These are phyloP conservation scores for Drosophila yooni DNA, from an alignment of 2,888 invertebrate species.

Conservation along the genomic window DNA sequence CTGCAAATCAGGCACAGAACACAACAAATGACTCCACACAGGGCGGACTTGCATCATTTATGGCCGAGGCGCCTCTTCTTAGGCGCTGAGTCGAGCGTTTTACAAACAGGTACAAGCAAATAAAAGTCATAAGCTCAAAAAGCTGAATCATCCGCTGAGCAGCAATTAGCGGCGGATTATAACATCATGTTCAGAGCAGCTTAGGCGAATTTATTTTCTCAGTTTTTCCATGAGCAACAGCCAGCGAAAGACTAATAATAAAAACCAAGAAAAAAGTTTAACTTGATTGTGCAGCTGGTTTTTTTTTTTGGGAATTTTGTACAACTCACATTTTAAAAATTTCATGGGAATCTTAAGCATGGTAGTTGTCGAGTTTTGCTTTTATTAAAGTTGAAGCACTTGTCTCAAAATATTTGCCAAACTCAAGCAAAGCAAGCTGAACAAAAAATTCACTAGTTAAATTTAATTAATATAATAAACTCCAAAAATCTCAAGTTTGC, in stretches of 20 bases:
- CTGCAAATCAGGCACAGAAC: constrained; percentile 18
- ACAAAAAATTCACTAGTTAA: background rate
- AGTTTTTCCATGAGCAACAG: background rate
- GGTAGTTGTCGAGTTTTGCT: background rate
- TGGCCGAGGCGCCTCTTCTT: background rate
- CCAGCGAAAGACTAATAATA: background rate
- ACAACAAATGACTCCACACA: constrained; percentile 6
- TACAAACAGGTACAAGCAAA: constrained; percentile 2
- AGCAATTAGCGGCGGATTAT: constrained; percentile 18
- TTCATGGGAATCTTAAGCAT: background rate
- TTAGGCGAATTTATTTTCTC: constrained; percentile 3
- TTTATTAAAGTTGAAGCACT: background rate
- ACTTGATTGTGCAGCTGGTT: background rate
- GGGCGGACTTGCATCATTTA: constrained; percentile 8
- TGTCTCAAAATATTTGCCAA: background rate
- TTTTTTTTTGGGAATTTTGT: background rate
- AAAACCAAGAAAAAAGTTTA: background rate
- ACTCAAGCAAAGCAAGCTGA: background rate
- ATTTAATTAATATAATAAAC: background rate
- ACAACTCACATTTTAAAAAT: background rate
- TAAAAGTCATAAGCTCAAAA: background rate
- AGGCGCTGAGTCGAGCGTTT: constrained; percentile 4
- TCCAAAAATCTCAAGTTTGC: background rate
- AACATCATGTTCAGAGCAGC: background rate
- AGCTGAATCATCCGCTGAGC: constrained; percentile 19